Percentiles rank a stretch among this genome's conserved stretches.
phyloP scores from a whole-genome alignment of 2,113 vertebrate genomes.

The Myrmophylax atrothorax region DNA sequence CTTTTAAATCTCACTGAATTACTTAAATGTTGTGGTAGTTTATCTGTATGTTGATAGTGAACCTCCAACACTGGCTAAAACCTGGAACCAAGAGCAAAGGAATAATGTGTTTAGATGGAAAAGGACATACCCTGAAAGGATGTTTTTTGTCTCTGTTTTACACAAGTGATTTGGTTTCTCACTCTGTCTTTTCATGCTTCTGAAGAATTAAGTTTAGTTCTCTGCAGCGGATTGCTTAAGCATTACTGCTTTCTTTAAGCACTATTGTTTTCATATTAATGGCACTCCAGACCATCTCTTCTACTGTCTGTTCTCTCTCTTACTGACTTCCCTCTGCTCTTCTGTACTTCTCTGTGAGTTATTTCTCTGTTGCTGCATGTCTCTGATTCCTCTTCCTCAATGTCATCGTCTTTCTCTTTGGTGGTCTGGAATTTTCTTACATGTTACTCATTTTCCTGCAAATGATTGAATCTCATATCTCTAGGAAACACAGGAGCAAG shows the following conservation, averaged over 20 bases:
- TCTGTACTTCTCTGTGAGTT: not conserved
- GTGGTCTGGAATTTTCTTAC: not conserved
- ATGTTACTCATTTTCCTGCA: not conserved
- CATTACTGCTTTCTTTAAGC: not conserved
- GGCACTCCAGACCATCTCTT: not conserved
- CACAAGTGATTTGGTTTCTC: not conserved
- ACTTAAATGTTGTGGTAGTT: not conserved
- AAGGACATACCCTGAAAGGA: not conserved
- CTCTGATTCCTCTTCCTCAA: not conserved
- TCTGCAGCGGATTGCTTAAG: not conserved
- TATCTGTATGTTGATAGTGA: not conserved
- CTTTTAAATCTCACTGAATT: not conserved
- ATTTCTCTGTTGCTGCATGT: not conserved
- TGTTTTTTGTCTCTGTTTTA: not conserved
- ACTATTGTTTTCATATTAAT: not conserved
- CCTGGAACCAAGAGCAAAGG: not conserved
- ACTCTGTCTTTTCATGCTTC: not conserved
- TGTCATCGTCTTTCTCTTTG: fast-evolving
- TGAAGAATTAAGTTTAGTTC: not conserved
- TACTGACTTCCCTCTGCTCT: not conserved
- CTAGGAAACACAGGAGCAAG: not conserved
- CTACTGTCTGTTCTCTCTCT: not conserved
- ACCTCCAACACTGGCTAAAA: not conserved
- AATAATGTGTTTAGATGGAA: not conserved
- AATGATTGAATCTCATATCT: not conserved